phyloP scores from a whole-genome alignment of 2,797 vertebrate species.

The Mormyrops boulengeri region DNA sequence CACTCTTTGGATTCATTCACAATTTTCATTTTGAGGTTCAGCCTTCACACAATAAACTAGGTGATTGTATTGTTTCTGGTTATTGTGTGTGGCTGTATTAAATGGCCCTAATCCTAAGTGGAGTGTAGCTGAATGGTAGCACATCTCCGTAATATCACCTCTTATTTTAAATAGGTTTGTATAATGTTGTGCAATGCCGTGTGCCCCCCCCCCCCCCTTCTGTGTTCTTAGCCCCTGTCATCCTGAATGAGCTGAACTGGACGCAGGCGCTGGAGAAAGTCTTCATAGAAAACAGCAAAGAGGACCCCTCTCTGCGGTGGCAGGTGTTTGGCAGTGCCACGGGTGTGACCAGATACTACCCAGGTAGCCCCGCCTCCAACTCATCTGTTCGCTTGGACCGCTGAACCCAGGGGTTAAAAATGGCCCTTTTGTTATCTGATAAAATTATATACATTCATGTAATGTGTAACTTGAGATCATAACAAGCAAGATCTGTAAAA shows the following conservation, averaged over 20 bases:
- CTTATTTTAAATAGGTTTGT: not conserved
- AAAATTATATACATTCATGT: not conserved
- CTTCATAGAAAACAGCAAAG: slow-evolving; percentile 86
- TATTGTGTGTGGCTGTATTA: not conserved
- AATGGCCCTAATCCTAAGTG: not conserved
- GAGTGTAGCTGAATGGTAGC: not conserved
- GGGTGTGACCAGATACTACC: slow-evolving; percentile 89
- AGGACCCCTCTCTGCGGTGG: slow-evolving; percentile 90
- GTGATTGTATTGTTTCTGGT: not conserved
- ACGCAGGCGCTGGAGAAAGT: slow-evolving; percentile 87
- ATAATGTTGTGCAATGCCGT: not conserved
- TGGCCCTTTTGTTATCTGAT: not conserved
- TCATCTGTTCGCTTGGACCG: not conserved
- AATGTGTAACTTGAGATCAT: not conserved
- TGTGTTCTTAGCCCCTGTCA: slow-evolving; percentile 73
- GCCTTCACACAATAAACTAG: not conserved
- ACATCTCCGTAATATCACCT: not conserved
- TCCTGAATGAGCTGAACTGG: slow-evolving; percentile 97
- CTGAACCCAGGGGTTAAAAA: not conserved
- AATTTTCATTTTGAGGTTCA: not conserved
- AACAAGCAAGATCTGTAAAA: not conserved
- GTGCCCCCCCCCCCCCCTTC: not conserved
- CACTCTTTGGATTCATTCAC: not conserved
- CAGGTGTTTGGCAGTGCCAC: slow-evolving; percentile 98
- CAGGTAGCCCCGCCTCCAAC: slow-evolving; percentile 51